Conservation (phyloP, 2,888 invertebrate species). For the Nasonia oneida region DNA sequence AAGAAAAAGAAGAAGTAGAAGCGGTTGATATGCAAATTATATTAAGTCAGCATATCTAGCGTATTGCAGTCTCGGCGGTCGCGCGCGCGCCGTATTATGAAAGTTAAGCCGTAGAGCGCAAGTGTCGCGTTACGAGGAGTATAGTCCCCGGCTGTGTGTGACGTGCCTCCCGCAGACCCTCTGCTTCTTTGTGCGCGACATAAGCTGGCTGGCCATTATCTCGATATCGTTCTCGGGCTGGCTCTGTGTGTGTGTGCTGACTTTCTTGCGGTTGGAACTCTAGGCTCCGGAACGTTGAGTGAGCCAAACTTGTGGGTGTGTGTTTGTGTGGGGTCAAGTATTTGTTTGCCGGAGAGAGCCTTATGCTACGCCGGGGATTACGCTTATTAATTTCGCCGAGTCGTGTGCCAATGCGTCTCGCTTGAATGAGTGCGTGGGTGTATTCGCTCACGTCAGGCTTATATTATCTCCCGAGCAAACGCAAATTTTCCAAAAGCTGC, state of each 20-base stretch:
- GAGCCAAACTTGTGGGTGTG: conserved; percentile 3
- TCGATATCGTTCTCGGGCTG: conserved; percentile 55
- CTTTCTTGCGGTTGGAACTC: conserved; percentile 3
- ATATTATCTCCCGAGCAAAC: too few species aligned
- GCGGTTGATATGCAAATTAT: conserved; percentile 74
- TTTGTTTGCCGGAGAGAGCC: not conserved
- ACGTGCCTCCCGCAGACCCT: conserved; percentile 1
- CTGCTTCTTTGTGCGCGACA: conserved; percentile 67
- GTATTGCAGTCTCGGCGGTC: conserved; percentile 69
- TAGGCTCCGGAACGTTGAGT: not conserved
- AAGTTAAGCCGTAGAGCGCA: conserved; percentile 76
- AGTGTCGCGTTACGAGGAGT: conserved; percentile 71
- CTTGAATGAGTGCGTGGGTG: not conserved
- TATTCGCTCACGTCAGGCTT: not conserved
- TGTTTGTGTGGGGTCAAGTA: not conserved
- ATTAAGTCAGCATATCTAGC: conserved; percentile 71
- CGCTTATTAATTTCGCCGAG: conserved; percentile 37
- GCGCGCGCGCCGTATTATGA: conserved; percentile 73
- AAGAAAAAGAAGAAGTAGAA: conserved; percentile 48
- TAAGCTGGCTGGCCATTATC: conserved; percentile 70
- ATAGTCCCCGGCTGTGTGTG: conserved; percentile 26
- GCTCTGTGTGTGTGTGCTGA: not conserved
- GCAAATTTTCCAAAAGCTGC: not conserved
- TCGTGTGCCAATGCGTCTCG: not conserved
- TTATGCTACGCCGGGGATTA: not conserved